These are phyloP conservation scores for Hylaea fasciaria DNA, from an alignment of 2,888 invertebrate species.

Conservation along the genomic window DNA sequence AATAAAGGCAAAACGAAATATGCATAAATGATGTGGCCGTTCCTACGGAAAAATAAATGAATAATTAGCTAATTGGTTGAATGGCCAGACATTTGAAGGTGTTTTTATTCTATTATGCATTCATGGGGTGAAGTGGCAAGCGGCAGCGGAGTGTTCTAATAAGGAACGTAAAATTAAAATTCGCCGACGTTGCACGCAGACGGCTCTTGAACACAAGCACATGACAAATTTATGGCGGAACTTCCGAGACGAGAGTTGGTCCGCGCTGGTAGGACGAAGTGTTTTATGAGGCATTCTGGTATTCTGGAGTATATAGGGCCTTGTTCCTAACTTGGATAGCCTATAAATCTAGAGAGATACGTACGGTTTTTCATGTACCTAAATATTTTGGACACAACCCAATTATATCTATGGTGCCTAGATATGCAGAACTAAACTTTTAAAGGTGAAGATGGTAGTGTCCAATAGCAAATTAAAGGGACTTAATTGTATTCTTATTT, in stretches of 20 bases:
- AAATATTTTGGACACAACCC: too few relatives aligned
- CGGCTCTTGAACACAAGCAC: slow-evolving; percentile 12
- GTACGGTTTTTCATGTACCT: too few relatives aligned
- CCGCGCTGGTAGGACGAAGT: slow-evolving; percentile 25
- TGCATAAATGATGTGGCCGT: slow-evolving; percentile 43
- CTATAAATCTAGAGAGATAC: not conserved
- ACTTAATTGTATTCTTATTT: too few relatives aligned
- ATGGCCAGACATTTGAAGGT: slow-evolving; percentile 43
- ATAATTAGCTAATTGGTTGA: slow-evolving; percentile 52
- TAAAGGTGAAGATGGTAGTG: too few relatives aligned
- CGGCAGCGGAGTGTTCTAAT: slow-evolving; percentile 2
- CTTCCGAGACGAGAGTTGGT: slow-evolving; percentile 24
- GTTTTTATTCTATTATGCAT: slow-evolving; percentile 31
- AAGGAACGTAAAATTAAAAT: slow-evolving; percentile 13
- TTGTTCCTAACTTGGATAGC: not conserved
- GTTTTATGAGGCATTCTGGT: slow-evolving; percentile 27
- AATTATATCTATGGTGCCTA: too few relatives aligned
- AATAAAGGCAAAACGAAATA: slow-evolving; percentile 35
- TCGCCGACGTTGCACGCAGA: slow-evolving; percentile 19
- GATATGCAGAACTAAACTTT: too few relatives aligned
- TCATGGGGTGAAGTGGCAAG: slow-evolving; percentile 10
- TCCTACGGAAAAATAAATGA: slow-evolving; percentile 43
- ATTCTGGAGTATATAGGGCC: slow-evolving; percentile 1
- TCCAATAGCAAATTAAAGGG: too few relatives aligned
- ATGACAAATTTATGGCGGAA: slow-evolving; percentile 37